Conservation (phyloP, 2,113 vertebrate species). For the Jacana jacana region DNA sequence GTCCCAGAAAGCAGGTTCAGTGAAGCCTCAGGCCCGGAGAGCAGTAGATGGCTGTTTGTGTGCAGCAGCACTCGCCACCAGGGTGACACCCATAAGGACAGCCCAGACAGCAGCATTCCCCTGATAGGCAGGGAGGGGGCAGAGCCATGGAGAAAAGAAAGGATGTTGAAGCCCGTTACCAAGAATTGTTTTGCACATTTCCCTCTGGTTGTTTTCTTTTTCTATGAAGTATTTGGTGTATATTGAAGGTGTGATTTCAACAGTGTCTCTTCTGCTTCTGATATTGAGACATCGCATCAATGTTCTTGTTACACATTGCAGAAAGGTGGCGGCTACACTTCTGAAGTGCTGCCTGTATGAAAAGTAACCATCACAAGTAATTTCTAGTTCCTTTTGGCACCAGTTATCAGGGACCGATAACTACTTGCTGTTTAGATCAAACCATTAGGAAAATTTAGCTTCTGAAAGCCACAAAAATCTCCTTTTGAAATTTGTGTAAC, state of each 20-base stretch:
- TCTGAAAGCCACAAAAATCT: not conserved
- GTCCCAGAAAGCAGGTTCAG: not conserved
- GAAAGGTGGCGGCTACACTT: not conserved
- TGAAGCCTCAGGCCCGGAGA: not conserved
- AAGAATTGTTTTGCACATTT: not conserved
- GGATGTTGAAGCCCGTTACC: not conserved
- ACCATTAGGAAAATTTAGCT: not conserved
- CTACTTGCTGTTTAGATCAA: not conserved
- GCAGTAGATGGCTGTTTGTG: not conserved
- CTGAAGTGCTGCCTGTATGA: not conserved
- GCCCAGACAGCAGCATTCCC: not conserved
- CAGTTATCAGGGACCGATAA: not conserved
- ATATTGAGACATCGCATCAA: rapidly evolving
- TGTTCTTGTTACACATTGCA: not conserved
- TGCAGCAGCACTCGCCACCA: not conserved
- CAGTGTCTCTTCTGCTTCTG: not conserved
- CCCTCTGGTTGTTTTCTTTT: not conserved
- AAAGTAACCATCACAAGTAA: not conserved
- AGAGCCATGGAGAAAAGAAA: not conserved
- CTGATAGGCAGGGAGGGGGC: not conserved
- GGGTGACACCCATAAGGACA: not conserved
- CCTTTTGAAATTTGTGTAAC: not conserved
- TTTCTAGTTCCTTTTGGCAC: not conserved
- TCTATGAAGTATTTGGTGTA: not conserved
- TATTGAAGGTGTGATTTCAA: not conserved